A percentile compares a stretch with the other conserved stretches of the same genome.
Conservation (phyloP, 2,113 vertebrate species). For the Lutjanus erythropterus region DNA sequence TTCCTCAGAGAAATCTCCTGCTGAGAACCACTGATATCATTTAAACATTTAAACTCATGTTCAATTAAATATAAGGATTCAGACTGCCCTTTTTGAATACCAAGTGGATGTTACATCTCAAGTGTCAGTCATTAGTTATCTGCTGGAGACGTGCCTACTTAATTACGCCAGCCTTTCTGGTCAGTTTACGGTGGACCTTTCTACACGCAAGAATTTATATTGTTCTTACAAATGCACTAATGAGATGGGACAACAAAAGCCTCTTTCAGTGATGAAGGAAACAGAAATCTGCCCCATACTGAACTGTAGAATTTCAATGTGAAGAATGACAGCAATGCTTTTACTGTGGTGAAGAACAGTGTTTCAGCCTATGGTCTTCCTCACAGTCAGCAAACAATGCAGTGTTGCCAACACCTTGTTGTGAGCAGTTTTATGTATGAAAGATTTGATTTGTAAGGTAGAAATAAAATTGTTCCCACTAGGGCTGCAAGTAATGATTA, state of each 20-base stretch:
- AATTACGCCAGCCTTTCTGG: constrained; percentile 15
- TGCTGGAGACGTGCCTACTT: constrained; percentile 5
- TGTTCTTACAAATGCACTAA: not conserved
- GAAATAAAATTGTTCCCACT: too few relatives aligned
- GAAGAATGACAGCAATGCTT: not conserved
- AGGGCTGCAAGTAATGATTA: too few relatives aligned
- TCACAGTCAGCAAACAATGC: not conserved
- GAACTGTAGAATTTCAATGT: not conserved
- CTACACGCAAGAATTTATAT: not conserved
- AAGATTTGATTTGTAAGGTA: too few relatives aligned
- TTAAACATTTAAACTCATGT: constrained; percentile 36
- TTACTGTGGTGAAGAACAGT: not conserved
- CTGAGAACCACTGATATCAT: not conserved
- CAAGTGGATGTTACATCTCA: constrained; percentile 1
- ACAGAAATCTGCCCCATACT: not conserved
- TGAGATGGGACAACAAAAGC: not conserved
- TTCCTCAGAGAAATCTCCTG: constrained; percentile 13
- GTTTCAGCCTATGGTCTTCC: not conserved
- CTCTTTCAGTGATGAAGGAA: not conserved
- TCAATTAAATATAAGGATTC: constrained; percentile 16
- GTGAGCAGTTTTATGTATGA: too few relatives aligned
- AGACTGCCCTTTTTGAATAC: constrained; percentile 16
- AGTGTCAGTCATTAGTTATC: constrained; percentile 12
- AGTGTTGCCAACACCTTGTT: too few relatives aligned
- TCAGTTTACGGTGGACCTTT: not conserved